Conservation (phyloP, 2,797 vertebrate genomes). For the Sarcophilus harrisii region DNA sequence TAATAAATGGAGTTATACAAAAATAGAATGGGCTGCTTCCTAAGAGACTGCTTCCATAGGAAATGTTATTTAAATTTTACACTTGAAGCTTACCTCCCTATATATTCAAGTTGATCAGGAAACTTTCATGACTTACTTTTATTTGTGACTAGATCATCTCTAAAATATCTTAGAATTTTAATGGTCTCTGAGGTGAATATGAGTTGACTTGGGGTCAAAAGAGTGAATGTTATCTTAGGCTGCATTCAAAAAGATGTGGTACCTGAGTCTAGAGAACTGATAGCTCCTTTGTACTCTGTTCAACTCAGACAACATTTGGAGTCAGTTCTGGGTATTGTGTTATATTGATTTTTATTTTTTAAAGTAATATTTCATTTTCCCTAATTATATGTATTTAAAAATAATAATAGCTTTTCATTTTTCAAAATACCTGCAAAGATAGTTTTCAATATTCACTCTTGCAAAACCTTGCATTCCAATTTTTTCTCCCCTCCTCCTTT, state of each 20-base stretch:
- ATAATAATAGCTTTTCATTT: no score
- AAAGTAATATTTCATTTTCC: not conserved
- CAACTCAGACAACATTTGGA: not conserved
- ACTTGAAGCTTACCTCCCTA: not conserved
- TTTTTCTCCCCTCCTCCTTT: no score
- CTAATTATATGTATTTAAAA: not conserved
- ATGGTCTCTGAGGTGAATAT: not conserved
- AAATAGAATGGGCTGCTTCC: not conserved
- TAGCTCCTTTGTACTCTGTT: not conserved
- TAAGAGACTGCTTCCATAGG: not conserved
- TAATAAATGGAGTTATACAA: not conserved
- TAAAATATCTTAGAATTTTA: not conserved
- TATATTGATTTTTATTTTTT: not conserved
- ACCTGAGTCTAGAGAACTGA: not conserved
- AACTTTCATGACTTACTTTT: not conserved
- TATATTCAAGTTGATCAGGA: not conserved
- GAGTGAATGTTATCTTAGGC: not conserved
- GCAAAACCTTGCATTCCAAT: no score
- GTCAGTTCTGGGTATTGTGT: not conserved
- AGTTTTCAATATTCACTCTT: no score
- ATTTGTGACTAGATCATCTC: not conserved
- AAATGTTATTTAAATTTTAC: not conserved
- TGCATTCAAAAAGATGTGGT: not conserved
- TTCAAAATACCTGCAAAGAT: no score
- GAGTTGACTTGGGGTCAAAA: not conserved